Percentiles rank a stretch among this genome's conserved stretches.
Evolutionary conservation across 2,113 vertebrate genomes (phyloP).

Genomic region (Aptenodytes patagonicus): DNA sequence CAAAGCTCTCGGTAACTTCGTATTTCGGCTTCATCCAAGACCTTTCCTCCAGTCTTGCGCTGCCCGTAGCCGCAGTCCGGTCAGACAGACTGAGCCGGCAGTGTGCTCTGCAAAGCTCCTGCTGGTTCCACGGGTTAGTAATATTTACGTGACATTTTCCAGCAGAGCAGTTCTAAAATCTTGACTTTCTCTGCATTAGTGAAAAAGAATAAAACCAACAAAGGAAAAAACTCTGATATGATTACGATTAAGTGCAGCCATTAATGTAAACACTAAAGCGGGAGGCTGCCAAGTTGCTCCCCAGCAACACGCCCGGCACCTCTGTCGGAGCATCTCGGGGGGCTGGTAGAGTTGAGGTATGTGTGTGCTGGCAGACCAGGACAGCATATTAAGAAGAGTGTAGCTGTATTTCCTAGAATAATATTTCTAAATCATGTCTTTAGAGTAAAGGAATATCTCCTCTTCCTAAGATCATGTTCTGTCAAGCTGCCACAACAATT

Average conservation of each 20-base stretch:
- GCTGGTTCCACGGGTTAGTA: not conserved
- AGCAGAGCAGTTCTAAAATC: not conserved
- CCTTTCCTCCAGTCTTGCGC: not conserved
- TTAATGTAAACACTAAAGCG: not conserved
- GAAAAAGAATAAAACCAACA: not conserved
- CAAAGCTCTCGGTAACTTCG: rapidly evolving
- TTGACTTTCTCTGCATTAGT: not conserved
- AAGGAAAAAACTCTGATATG: not conserved
- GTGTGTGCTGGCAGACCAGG: not conserved
- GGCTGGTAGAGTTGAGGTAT: rapidly evolving
- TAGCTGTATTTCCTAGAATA: not conserved
- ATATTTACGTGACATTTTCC: constrained; percentile 47
- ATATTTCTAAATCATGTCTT: not conserved
- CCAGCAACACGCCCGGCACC: not conserved
- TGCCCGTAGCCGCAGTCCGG: not conserved
- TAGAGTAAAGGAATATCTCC: not conserved
- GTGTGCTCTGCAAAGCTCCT: not conserved
- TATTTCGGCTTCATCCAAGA: rapidly evolving
- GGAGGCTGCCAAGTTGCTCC: not conserved
- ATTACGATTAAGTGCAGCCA: not conserved
- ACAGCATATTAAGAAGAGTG: not conserved
- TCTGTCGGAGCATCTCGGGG: rapidly evolving
- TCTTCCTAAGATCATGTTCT: not conserved
- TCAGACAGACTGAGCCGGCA: not conserved
- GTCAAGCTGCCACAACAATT: not conserved